Evolutionary conservation across 2,888 invertebrate species (phyloP), one percentile per base, ranked within the genome.

Genomic region (Lepidochrysops patricia): DNA sequence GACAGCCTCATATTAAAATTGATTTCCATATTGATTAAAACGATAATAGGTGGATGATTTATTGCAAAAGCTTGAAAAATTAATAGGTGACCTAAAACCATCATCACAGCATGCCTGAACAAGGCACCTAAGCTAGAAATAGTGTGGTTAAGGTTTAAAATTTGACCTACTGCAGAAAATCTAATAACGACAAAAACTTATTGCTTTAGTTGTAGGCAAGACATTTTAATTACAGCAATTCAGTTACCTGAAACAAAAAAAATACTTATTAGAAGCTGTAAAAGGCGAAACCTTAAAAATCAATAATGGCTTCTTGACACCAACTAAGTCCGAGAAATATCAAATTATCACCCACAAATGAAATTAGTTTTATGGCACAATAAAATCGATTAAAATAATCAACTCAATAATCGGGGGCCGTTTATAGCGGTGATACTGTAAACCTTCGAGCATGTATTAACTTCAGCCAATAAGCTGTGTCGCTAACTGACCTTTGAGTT

Each of bases 321-420:
- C 15, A 7, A 3, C 29, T 29, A 1, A 29, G 9, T 29, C 2
- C 6, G 19, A 43, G 12, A 37, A 23, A 43, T 19, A 54, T 54
- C 3, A 54, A 29, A 54, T 54, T 32, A 54, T 13, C 29, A 29
- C 29, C 52, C 13, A 7, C 32, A 54, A 29, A 54, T 15, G 9
- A 54, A 54, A 19, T 19, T 15, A 4, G 5, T 29, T 54, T 9
- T 54, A 54, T 54, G 19, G 29, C 19, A 29, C 54, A 54, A 32
- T 52, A 29, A 52, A 52, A 52, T 27, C 26, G 15, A 52, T 15
- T 52, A 27, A 15, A 27, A 52, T 27, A 54, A 54, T 54, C 32
- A 32, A 54, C 15, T 7, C 54, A 29, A 54, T 32, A 32, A 54
- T 9, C 19, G 32, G 32, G n/a, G n/a, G 26, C n/a, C 25, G 25